Conservation (phyloP, 2,888 invertebrate species). For the Ochropleura plecta region DNA sequence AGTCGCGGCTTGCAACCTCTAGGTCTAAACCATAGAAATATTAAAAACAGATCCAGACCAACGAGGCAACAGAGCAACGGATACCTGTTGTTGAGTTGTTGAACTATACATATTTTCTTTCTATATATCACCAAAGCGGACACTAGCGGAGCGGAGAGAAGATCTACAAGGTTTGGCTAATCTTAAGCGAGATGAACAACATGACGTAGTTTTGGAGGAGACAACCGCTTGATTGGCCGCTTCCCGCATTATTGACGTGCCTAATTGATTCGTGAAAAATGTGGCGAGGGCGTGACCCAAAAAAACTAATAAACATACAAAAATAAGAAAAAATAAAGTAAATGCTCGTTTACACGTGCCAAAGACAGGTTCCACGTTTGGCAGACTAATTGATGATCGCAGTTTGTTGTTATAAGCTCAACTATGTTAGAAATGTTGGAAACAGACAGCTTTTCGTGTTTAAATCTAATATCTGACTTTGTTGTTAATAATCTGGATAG, state of each 20-base stretch:
- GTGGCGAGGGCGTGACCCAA: background rate
- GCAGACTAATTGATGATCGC: slow-evolving; percentile 30
- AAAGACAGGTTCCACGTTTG: slow-evolving; percentile 20
- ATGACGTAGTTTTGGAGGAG: background rate
- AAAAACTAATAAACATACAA: background rate
- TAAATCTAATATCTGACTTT: slow-evolving; percentile 19
- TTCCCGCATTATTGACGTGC: background rate
- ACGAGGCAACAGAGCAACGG: too few relatives aligned
- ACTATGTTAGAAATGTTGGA: slow-evolving; percentile 3
- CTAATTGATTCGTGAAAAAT: background rate
- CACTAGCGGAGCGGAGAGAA: background rate
- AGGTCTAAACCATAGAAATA: too few relatives aligned
- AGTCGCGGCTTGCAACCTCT: too few relatives aligned
- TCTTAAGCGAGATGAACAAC: background rate
- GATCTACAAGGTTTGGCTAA: background rate
- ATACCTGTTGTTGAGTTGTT: too few relatives aligned
- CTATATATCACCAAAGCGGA: background rate
- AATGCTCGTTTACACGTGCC: slow-evolving; percentile 16
- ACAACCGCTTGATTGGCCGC: background rate
- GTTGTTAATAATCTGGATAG: slow-evolving; percentile 17
- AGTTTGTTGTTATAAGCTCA: slow-evolving; percentile 34
- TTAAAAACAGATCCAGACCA: too few relatives aligned
- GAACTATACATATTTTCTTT: background rate
- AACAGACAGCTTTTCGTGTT: slow-evolving; percentile 26
- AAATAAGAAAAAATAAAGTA: background rate